Base-by-base conservation (phyloP, 2,797 vertebrate genomes). In the Steatocranus sp. region DNA sequence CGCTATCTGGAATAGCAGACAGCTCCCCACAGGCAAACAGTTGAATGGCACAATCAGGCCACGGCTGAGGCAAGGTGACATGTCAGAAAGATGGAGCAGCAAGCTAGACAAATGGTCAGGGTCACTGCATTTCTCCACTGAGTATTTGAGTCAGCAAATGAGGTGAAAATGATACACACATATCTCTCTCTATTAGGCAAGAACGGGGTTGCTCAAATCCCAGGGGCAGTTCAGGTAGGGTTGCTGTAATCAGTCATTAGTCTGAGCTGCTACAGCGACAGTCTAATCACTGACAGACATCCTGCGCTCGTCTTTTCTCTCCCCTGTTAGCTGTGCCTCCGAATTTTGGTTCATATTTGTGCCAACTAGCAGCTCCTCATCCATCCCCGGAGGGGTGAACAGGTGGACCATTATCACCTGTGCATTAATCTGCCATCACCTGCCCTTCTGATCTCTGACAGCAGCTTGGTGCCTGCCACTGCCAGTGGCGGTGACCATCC, bases 31-130 rank as follows among this genome's bases (percentile, higher is more conserved):
- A 89, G 95, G 94, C 87, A 78, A 91, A 92, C 83, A 51, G 87
- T 82, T 94, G 95, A 96, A 95, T 96, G 95, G 90, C 93, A 95
- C 92, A 96, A 96, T 92, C 93, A 92, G 95, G 95, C 92, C 95
- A 93, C 36, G 75, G 91, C 92, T 91, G 87, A 91, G 92, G 92
- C 96, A 96, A 96, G 96, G 96, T 96, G 94, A 96, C 86, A 34
- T 91, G 92, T 92, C 91, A 94, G 84, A 88, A 94, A 95, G 93
- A 95, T 88, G 88, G 91, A 95, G 79, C 46, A 74, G 87, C 75
- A 70, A 92, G 85, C 89, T 49, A 88, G 90, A 91, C 90, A 89
- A 91, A 88, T 12, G 80, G 83, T 81, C 87, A 63, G 90, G 90
- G 87, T 93, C 87, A 82, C 76, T 38, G 89, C 81, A 23, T 81